Evolutionary conservation across 1,140 invertebrate genomes (phyloP), one percentile per base, ranked within the genome.

Genomic region (Caerostris darwini): DNA sequence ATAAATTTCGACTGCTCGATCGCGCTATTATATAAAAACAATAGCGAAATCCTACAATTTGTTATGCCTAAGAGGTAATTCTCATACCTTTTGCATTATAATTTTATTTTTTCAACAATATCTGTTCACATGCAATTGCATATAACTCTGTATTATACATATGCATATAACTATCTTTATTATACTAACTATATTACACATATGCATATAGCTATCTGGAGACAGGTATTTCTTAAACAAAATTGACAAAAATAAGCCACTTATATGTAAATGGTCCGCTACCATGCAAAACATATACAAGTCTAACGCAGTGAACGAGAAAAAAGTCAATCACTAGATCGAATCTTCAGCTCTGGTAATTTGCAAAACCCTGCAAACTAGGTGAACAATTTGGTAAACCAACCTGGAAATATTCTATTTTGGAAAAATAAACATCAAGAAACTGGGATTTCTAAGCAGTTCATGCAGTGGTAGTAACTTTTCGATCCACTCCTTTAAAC

Each of bases 261-360:
- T 64, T 64, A 64, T 14, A 64, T 64, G 7, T 5, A 64, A 64
- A 64, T 64, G 61, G 14, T 34, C 61, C 10, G 34, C 8, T 4
- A 50, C n/a, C 12, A 77, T 12, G 34, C 34, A 7, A 77, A 53
- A 53, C 7, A 77, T 50, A 12, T 10, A 50, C 10, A 14, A 50
- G 34, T 50, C 50, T 7, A 7, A 50, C 10, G 8, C 8, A 12
- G 19, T 77, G 19, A 53, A 50, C 19, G 7, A 53, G 34, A 77
- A 34, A 85, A 85, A 85, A 58, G 56, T 85, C 83, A 85, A 85
- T 19, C 83, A 85, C 17, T 58, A 19, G 83, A 85, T 57, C 83
- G 57, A 85, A 85, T 59, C 58, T 34, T 85, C 57, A 85, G 83
- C 17, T 85, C 83, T 56, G 19, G 7, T 85, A 58, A n/a, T 17